Evolutionary conservation across 2,113 vertebrate genomes (phyloP).

Genomic region (Mellivora capensis): DNA sequence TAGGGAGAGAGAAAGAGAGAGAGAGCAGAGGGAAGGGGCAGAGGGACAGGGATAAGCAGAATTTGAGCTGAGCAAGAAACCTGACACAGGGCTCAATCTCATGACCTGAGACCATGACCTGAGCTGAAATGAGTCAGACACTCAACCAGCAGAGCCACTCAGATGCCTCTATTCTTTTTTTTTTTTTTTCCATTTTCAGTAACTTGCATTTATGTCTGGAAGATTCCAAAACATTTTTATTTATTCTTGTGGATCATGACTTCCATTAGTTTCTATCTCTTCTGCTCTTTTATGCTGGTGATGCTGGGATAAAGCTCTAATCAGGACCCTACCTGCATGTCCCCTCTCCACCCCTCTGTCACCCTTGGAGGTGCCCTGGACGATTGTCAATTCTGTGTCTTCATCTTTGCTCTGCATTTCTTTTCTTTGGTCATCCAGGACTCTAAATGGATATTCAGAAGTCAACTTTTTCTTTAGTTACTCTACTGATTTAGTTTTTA

Average conservation of each 20-base stretch:
- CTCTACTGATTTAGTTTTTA: not conserved
- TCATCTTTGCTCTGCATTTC: not conserved
- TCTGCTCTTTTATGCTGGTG: not conserved
- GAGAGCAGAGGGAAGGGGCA: too few relatives aligned
- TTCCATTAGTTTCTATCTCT: not conserved
- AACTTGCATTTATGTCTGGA: not conserved
- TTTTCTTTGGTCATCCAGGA: not conserved
- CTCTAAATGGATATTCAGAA: not conserved
- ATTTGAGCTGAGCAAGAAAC: too few relatives aligned
- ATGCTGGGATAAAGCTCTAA: not conserved
- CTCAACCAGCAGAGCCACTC: too few relatives aligned
- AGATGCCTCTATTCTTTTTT: too few relatives aligned
- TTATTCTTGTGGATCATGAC: not conserved
- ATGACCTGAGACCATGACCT: too few relatives aligned
- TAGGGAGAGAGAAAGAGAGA: not conserved
- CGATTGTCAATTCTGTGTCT: not conserved
- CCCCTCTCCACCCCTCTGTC: not conserved
- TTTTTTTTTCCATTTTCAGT: not conserved
- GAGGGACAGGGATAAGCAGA: too few relatives aligned
- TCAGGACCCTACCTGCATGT: not conserved
- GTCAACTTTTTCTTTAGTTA: not conserved
- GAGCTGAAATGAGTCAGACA: too few relatives aligned
- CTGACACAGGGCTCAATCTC: too few relatives aligned
- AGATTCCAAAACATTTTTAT: not conserved
- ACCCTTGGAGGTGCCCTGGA: not conserved